Evolutionary conservation across 2,797 vertebrate genomes (phyloP), one percentile per base, ranked within the genome.

Genomic region (Hippocampus kuda): DNA sequence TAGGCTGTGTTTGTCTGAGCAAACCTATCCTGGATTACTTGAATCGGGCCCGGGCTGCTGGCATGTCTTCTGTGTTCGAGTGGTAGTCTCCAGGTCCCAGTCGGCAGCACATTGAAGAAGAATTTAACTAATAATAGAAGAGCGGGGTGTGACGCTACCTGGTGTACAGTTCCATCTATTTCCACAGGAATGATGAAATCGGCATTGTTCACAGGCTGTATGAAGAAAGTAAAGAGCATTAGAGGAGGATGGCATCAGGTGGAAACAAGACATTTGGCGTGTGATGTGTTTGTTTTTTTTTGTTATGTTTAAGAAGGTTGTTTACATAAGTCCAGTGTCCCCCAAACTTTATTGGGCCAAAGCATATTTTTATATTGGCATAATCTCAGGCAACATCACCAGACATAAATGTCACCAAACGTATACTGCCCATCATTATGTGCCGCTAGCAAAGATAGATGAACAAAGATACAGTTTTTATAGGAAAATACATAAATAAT

Each of bases 11-110:
- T 90, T 87, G 86, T 89, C 85, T 92, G 88, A 90, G 90, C 93
- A 95, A 98, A 94, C 96, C 96, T 99, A 98, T 99, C 97, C 97
- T 99, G 97, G 95, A 99, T 98, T 98, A 99, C 97, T 99, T 99
- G 97, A 99, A 98, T 83, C 93, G 78, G 92, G 95, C 91, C 78
- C 90, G 86, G 75, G 77, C 80, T 78, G 75, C 70, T 15, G 56
- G 70, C 49, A 44, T 27, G 67, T 79, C 75, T 67, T 79, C 66
- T 4, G 30, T 51, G 70, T 70, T 56, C 60, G 66, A 66, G 73
- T 44, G 72, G 16, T 18, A 10, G 15, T 70, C 15, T 61, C 65
- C 42, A 34, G 38, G 42, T 41, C 18, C 22, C n/a, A 48, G 63
- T 73, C 13, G 49, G 65, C 75, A 13, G 68, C 57, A 48, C 20